phyloP scores from a whole-genome alignment of 2,113 vertebrate genomes.

The Peucedramus taeniatus region DNA sequence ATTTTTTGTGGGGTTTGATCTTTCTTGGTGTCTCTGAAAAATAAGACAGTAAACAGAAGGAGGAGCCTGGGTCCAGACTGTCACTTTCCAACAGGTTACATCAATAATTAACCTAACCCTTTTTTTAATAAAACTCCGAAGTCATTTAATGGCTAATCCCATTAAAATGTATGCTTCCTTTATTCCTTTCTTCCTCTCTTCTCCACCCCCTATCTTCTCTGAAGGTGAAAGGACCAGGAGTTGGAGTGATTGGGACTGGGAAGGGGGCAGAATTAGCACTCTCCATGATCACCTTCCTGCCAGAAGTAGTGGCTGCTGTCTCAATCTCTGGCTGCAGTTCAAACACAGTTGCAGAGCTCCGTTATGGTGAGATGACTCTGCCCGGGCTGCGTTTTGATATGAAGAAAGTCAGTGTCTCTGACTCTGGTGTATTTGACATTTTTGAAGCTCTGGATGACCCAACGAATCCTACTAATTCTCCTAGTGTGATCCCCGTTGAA shows the following conservation, averaged over 20 bases:
- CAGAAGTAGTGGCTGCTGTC: slow-evolving; percentile 68
- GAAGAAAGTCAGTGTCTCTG: slow-evolving; percentile 57
- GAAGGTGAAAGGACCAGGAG: slow-evolving; percentile 70
- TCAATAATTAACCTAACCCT: not conserved
- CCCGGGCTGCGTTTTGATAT: slow-evolving; percentile 65
- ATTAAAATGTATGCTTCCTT: not conserved
- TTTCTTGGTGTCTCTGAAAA: not conserved
- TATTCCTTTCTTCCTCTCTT: not conserved
- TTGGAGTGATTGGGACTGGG: slow-evolving; percentile 71
- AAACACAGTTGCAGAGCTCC: slow-evolving; percentile 63
- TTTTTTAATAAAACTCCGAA: not conserved
- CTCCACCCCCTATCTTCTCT: not conserved
- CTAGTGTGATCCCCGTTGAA: slow-evolving; percentile 63
- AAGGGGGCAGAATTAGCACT: slow-evolving; percentile 73
- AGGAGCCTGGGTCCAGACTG: not conserved
- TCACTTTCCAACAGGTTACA: not conserved
- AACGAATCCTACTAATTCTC: slow-evolving; percentile 43
- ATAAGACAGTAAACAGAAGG: not conserved
- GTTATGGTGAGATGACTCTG: slow-evolving; percentile 54
- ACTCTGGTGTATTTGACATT: slow-evolving; percentile 62
- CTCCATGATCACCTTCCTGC: slow-evolving; percentile 73
- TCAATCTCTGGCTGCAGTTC: slow-evolving; percentile 69
- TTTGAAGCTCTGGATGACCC: slow-evolving; percentile 70
- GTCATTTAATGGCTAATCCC: not conserved
- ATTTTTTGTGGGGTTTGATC: not conserved